phyloP scores from a whole-genome alignment of 1,140 invertebrate species.

The Brachionus rubens region DNA sequence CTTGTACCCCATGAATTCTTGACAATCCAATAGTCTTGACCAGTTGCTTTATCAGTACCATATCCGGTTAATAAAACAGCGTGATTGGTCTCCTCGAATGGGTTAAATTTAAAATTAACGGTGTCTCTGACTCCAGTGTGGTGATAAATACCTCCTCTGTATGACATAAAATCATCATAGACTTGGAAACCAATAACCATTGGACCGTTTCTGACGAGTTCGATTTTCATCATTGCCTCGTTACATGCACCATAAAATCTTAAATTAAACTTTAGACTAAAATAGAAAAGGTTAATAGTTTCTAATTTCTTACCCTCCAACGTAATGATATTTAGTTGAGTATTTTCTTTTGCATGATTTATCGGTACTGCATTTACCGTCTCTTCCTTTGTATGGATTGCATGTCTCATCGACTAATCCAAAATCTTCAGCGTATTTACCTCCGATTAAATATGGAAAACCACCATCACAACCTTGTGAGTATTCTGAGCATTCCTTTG shows the following conservation, averaged over 20 bases:
- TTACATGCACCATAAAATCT: slow-evolving; percentile 52
- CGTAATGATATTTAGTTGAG: slow-evolving; percentile 61
- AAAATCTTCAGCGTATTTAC: slow-evolving; percentile 63
- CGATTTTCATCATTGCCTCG: slow-evolving; percentile 62
- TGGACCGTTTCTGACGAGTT: slow-evolving; percentile 63
- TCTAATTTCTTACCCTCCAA: slow-evolving; percentile 62
- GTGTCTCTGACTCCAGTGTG: slow-evolving; percentile 47
- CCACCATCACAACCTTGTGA: slow-evolving; percentile 62
- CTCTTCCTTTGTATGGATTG: slow-evolving; percentile 60
- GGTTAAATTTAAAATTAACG: slow-evolving; percentile 46
- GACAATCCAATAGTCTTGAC: slow-evolving; percentile 57
- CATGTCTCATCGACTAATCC: slow-evolving; percentile 62
- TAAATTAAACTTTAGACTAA: not conserved
- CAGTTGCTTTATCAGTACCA: slow-evolving; percentile 52
- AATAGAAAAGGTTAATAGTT: not conserved
- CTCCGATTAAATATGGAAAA: slow-evolving; percentile 64
- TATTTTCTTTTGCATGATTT: slow-evolving; percentile 57
- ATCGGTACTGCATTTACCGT: slow-evolving; percentile 53
- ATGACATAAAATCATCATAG: slow-evolving; percentile 51
- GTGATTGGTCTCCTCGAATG: slow-evolving; percentile 55
- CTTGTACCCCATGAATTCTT: slow-evolving; percentile 63
- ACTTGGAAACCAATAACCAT: slow-evolving; percentile 64
- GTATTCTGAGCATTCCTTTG: slow-evolving; percentile 63
- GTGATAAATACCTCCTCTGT: slow-evolving; percentile 47
- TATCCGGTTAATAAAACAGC: slow-evolving; percentile 59